Conservation (phyloP, 2,888 invertebrate genomes). For the Tipula confusa region DNA sequence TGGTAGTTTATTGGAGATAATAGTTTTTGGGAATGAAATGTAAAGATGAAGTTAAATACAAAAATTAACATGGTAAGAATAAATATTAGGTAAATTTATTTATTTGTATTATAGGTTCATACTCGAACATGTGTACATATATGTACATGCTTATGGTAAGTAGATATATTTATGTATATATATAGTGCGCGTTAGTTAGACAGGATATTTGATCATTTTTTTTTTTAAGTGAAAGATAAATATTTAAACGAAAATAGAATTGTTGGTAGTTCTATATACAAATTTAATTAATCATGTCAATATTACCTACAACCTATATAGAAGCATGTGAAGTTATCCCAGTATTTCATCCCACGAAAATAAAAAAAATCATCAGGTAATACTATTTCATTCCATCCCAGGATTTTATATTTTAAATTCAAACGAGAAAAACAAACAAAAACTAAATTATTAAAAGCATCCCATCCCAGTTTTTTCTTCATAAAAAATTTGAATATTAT, state of each 20-base stretch:
- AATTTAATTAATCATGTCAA: no score
- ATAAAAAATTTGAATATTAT: no score
- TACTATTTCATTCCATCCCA: no score
- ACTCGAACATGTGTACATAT: neutral
- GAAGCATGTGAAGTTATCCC: no score
- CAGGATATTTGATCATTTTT: neutral
- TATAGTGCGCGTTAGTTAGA: neutral
- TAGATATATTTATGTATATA: neutral
- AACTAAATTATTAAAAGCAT: no score
- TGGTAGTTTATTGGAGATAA: neutral
- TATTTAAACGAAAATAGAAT: neutral
- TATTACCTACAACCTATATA: no score
- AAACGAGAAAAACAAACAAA: no score
- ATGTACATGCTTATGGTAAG: neutral
- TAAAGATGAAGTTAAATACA: neutral
- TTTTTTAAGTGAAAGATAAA: neutral
- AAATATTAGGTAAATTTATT: neutral
- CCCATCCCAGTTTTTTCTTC: no score
- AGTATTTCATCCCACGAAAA: no score
- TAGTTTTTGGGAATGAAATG: neutral
- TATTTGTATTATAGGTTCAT: neutral
- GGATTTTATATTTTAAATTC: no score
- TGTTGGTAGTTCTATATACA: no score
- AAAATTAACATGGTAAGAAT: neutral
- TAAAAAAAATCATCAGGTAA: no score